phyloP scores from a whole-genome alignment of 30 jellyfish, hydroid and myxozoan genomes.

The Clytia hemisphaerica region DNA sequence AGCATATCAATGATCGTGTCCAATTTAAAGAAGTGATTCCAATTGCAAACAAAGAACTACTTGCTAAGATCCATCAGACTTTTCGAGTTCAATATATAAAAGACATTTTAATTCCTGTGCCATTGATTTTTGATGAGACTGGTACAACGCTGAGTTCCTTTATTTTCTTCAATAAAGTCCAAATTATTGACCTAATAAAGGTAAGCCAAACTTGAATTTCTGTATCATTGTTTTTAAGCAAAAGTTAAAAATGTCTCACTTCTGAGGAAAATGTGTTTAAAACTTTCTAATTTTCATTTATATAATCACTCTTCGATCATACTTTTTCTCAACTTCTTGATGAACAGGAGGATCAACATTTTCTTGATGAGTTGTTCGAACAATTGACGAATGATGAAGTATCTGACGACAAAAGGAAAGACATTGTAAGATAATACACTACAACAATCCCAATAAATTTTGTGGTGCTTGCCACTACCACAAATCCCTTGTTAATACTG shows the following conservation, averaged over 20 bases:
- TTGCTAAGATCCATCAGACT: constrained; percentile 71
- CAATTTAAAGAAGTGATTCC: constrained; percentile 88
- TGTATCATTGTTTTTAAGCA: neutral
- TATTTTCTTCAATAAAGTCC: constrained; percentile 81
- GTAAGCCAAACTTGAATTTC: constrained; percentile 30
- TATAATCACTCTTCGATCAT: no score
- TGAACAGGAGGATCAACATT: constrained; percentile 75
- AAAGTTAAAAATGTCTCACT: no score
- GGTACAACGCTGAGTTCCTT: constrained; percentile 87
- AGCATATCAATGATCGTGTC: constrained; percentile 57
- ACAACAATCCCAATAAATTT: no score
- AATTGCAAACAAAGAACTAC: constrained; percentile 63
- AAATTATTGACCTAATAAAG: constrained; percentile 83
- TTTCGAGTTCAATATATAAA: constrained; percentile 85
- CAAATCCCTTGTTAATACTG: no score
- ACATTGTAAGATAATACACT: constrained; percentile 44
- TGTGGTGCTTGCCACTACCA: no score
- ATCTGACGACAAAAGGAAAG: constrained; percentile 76
- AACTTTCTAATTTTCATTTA: no score
- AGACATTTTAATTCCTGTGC: constrained; percentile 90
- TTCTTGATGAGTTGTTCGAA: constrained; percentile 71
- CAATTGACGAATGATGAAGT: constrained; percentile 75
- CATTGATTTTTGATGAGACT: constrained; percentile 87
- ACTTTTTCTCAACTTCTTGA: no score
- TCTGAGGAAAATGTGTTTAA: neutral